phyloP scores from a whole-genome alignment of 1,140 invertebrate genomes.

The Carposina sasakii region DNA sequence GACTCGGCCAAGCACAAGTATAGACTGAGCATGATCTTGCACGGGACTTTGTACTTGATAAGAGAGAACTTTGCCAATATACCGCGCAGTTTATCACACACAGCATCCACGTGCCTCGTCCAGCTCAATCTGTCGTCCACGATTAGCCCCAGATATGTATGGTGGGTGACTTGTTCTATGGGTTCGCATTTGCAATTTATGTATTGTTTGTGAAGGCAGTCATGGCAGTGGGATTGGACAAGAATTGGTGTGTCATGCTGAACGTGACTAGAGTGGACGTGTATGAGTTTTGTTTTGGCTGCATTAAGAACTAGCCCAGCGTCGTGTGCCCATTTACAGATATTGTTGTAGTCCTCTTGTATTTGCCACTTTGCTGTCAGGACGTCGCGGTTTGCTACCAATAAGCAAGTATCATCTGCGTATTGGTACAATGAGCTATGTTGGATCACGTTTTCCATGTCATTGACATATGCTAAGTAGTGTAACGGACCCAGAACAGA shows the following conservation, averaged over 20 bases:
- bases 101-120: background rate
- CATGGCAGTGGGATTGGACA: no score
- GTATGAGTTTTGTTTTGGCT: background rate
- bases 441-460: background rate
- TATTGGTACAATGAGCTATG: background rate
- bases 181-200: background rate
- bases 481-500: constrained; percentile 2
- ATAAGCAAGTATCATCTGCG: background rate
- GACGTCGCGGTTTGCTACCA: background rate
- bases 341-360: background rate
- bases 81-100: background rate
- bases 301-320: background rate
- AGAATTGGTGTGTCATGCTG: no score
- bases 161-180: background rate
- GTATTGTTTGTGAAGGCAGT: background rate
- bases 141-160: constrained; percentile 4
- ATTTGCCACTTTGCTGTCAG: background rate
- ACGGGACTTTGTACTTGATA: background rate
- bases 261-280: background rate
- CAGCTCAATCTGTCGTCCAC: constrained; percentile 5
- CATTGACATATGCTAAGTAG: background rate
- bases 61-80: constrained; percentile 2
- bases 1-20: background rate
- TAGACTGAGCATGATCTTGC: background rate
- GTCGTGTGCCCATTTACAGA: constrained; percentile 1